Evolutionary conservation across 1,140 invertebrate genomes (phyloP).

Genomic region (Formica exsecta): DNA sequence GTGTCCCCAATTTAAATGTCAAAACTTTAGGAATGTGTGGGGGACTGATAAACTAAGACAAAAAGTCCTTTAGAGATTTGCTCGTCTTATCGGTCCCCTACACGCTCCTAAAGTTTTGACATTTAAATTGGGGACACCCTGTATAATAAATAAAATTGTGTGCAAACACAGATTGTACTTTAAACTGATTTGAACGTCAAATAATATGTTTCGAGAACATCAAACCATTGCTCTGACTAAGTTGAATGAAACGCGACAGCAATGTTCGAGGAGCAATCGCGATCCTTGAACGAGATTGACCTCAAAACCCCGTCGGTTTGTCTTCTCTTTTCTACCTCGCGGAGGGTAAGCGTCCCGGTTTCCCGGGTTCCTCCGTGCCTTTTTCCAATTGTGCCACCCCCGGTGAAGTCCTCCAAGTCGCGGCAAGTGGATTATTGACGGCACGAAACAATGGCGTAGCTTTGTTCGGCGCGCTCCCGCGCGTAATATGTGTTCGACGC

Average conservation of each 20-base stretch:
- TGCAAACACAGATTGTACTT: not conserved
- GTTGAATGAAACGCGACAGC: conserved; percentile 11
- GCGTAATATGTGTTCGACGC: conserved; percentile 83
- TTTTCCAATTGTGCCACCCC: conserved; percentile 80
- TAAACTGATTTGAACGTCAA: not conserved
- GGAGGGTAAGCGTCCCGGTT: conserved; percentile 65
- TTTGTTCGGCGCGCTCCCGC: conserved; percentile 80
- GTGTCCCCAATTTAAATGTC: too few species aligned
- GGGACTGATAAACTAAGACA: too few species aligned
- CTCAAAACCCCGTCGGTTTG: conserved; percentile 43
- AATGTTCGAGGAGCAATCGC: conserved; percentile 23
- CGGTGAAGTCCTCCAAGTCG: conserved; percentile 79
- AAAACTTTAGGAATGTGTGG: too few species aligned
- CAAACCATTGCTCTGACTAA: not conserved
- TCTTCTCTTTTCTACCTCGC: conserved; percentile 62
- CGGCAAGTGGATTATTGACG: conserved; percentile 85
- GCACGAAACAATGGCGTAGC: conserved; percentile 84
- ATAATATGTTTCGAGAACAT: not conserved
- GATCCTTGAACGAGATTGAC: conserved; percentile 53
- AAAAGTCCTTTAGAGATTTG: too few species aligned
- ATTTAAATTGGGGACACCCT: too few species aligned
- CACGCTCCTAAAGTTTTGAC: too few species aligned
- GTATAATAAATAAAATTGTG: not conserved
- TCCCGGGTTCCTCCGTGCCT: conserved; percentile 69
- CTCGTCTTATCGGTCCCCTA: too few species aligned